Conservation (phyloP, 2,113 vertebrate genomes). For the Pelecanus crispus region DNA sequence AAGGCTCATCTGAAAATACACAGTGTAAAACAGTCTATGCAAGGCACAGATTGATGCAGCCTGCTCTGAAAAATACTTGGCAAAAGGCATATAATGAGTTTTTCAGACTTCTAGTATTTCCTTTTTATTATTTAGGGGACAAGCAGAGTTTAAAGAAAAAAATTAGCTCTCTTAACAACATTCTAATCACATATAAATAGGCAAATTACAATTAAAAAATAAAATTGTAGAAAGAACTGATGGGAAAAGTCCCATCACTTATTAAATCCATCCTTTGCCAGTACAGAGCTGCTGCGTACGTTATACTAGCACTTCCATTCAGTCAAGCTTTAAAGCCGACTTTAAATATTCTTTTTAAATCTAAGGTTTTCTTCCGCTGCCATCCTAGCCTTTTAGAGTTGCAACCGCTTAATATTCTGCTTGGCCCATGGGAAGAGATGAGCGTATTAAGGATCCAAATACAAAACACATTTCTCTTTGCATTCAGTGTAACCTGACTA, state of each 20-base stretch:
- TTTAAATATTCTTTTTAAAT: neutral
- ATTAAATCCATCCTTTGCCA: neutral
- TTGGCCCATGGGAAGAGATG: neutral
- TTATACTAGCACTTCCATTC: neutral
- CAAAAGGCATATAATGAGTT: neutral
- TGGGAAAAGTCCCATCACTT: neutral
- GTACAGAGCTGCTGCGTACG: neutral
- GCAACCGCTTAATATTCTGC: neutral
- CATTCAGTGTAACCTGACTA: conserved; percentile 56
- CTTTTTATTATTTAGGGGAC: neutral
- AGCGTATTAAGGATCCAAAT: neutral
- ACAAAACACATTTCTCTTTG: conserved; percentile 34
- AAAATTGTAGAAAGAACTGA: neutral
- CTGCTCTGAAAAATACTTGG: neutral
- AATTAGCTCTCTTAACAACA: neutral
- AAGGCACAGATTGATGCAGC: neutral
- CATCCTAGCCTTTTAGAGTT: neutral
- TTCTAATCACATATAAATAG: neutral
- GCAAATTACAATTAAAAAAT: neutral
- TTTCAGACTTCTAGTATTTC: conserved; percentile 1
- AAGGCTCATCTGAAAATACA: neutral
- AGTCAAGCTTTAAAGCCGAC: neutral
- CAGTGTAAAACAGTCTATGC: neutral
- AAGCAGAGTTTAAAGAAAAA: neutral
- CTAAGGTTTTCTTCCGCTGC: neutral